phyloP scores from a whole-genome alignment of 2,888 invertebrate genomes.

The Pyrrhopygopsis socrates region DNA sequence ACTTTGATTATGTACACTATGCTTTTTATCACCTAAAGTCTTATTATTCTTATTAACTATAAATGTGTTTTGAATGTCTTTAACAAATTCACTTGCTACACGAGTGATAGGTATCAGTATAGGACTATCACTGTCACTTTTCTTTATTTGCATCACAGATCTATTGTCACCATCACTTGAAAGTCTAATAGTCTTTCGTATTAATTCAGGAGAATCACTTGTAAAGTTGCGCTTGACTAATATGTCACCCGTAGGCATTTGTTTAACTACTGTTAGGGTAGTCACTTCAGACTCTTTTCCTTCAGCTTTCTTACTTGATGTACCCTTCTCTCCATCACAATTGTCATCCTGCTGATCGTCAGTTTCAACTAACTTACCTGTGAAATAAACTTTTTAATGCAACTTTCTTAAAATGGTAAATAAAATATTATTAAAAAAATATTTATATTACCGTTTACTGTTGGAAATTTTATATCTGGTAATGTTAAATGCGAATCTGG shows the following conservation, averaged over 20 bases:
- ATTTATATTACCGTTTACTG: slow-evolving; percentile 95
- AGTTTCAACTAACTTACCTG: slow-evolving; percentile 96
- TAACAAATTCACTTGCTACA: slow-evolving; percentile 93
- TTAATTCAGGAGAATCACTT: slow-evolving; percentile 91
- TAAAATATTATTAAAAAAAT: too few species aligned
- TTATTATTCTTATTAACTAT: slow-evolving; percentile 94
- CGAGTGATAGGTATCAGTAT: slow-evolving; percentile 93
- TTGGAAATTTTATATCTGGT: slow-evolving; percentile 98
- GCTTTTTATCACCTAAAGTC: slow-evolving; percentile 94
- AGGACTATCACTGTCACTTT: slow-evolving; percentile 93
- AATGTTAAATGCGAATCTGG: slow-evolving; percentile 96
- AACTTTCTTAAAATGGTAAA: too few species aligned
- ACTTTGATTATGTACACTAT: slow-evolving; percentile 94
- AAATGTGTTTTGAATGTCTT: slow-evolving; percentile 94
- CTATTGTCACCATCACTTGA: slow-evolving; percentile 93
- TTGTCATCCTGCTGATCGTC: slow-evolving; percentile 95
- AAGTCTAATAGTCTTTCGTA: slow-evolving; percentile 93
- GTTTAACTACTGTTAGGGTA: slow-evolving; percentile 93
- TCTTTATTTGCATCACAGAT: slow-evolving; percentile 93
- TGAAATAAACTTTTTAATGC: slow-evolving; percentile 63
- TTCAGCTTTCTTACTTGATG: slow-evolving; percentile 89
- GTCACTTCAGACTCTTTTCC: slow-evolving; percentile 90
- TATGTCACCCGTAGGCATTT: slow-evolving; percentile 92
- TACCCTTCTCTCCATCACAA: slow-evolving; percentile 93
- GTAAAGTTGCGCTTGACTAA: slow-evolving; percentile 92